Percentiles rank a stretch among this genome's conserved stretches.
These are phyloP conservation scores for Lithosia quadra DNA, from an alignment of 2,888 invertebrate species.

Conservation along the genomic window DNA sequence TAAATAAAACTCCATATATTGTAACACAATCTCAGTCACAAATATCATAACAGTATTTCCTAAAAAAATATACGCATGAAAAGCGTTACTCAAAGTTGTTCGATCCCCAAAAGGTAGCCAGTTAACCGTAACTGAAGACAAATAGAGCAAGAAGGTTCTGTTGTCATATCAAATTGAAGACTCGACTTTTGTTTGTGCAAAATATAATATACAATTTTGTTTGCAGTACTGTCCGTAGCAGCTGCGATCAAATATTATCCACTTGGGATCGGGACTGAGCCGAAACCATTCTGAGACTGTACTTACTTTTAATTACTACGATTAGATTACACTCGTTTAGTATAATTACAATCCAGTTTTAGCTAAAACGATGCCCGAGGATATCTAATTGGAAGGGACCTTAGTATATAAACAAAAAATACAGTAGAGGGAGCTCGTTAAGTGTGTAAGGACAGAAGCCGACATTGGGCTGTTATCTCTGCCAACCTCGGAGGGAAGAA, in stretches of 20 bases:
- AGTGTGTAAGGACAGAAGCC: no score
- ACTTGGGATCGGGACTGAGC: not conserved
- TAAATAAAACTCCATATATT: no score
- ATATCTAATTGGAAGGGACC: not conserved
- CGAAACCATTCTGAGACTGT: not conserved
- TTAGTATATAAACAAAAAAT: not conserved
- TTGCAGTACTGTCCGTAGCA: not conserved
- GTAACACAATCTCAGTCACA: not conserved
- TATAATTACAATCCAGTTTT: not conserved
- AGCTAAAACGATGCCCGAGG: not conserved
- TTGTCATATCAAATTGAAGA: not conserved
- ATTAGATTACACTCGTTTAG: constrained; percentile 1
- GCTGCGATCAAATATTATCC: not conserved
- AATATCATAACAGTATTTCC: no score
- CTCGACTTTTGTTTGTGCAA: not conserved
- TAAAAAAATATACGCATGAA: not conserved
- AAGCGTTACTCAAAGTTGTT: not conserved
- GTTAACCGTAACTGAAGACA: not conserved
- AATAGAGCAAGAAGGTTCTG: constrained; percentile 2
- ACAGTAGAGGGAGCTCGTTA: no score
- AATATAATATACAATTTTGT: not conserved
- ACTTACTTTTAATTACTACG: not conserved
- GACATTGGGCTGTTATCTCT: no score
- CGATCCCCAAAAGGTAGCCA: not conserved
- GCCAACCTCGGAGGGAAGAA: no score